Conservation (phyloP, 2,797 vertebrate genomes). For the Pachyuromys duprasi region DNA sequence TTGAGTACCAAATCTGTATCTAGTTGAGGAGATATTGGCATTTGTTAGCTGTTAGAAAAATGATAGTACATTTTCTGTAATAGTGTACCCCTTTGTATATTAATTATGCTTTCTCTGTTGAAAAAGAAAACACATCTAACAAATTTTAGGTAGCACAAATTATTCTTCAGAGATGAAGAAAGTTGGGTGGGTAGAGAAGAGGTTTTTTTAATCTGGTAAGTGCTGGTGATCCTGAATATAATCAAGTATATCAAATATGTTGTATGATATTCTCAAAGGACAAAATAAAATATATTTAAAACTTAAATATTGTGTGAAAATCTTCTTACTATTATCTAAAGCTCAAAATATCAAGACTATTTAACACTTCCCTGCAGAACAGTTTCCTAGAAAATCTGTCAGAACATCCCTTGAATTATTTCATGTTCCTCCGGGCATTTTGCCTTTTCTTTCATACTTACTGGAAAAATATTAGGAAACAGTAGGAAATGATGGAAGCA, state of each 20-base stretch:
- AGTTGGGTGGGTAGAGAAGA: not conserved
- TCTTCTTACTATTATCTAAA: conserved; percentile 2
- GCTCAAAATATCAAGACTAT: conserved; percentile 27
- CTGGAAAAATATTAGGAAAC: conserved; percentile 51
- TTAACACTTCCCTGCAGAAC: conserved; percentile 28
- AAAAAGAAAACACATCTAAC: not conserved
- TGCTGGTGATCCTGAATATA: not conserved
- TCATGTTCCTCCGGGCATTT: not conserved
- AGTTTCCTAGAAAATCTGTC: conserved; percentile 38
- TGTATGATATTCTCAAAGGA: not conserved
- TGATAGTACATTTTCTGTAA: not conserved
- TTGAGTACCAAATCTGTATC: not conserved
- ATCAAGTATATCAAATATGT: not conserved
- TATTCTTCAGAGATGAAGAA: not conserved
- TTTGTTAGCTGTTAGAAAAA: not conserved
- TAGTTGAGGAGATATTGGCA: not conserved
- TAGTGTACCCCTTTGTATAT: not conserved
- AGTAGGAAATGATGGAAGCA: conserved; percentile 40
- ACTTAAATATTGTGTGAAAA: not conserved
- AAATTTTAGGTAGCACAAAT: not conserved
- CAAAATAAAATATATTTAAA: not conserved
- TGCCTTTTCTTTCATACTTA: conserved; percentile 16
- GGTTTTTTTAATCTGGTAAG: not conserved
- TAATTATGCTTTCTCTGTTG: not conserved
- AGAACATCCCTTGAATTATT: conserved; percentile 48